Base-by-base conservation (phyloP, 2,797 vertebrate genomes). In the Bovichtus variegatus region DNA sequence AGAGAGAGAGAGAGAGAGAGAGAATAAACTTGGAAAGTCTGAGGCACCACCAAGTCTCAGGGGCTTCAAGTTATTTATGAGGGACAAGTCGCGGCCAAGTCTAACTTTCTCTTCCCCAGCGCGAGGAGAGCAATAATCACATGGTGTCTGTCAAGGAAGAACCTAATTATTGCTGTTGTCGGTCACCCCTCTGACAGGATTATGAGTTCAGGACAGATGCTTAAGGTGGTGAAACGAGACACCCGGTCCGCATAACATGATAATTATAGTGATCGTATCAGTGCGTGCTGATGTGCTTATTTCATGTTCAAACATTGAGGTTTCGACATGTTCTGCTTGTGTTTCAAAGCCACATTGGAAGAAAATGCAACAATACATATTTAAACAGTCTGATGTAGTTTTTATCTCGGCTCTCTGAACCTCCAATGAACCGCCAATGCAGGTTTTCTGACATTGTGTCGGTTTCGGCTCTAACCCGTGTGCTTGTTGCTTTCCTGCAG, bases 401-500 rank as follows among this genome's bases (percentile, higher is more conserved):
- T 46, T 49, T 3, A 47, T 51, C 9, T 67, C 18, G 2, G 12
- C 51, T 44, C 9, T 27, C 11, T 23, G 9, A 34, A 19, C 12
- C 6, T 36, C 3, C 18, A 9, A 1, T 23, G 3, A 51, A 53
- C 18, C 5, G 3, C 18, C 15, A 7, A 9, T 34, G 49, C 15
- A 19, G n/a, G 58, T 27, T 1, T 61, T 36, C n/a, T 68, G 29
- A 44, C 25, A 2, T 19, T 46, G 27, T 47, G 16, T 15, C 1
- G 50, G 1, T 59, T 63, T 25, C 21, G 38, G 10, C 15, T 40
- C 59, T 81, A 12, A 78, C 9, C 11, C 34, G 4, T 47, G 18
- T 55, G 8, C 81, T 71, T 91, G 88, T 16, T 91, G 80, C 92
- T 88, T 0, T 57, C 61, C 29, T 85, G 25, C 94, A 99, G 98